Evolutionary conservation across 2,113 vertebrate genomes (phyloP).

Genomic region (Aegithalos caudatus): DNA sequence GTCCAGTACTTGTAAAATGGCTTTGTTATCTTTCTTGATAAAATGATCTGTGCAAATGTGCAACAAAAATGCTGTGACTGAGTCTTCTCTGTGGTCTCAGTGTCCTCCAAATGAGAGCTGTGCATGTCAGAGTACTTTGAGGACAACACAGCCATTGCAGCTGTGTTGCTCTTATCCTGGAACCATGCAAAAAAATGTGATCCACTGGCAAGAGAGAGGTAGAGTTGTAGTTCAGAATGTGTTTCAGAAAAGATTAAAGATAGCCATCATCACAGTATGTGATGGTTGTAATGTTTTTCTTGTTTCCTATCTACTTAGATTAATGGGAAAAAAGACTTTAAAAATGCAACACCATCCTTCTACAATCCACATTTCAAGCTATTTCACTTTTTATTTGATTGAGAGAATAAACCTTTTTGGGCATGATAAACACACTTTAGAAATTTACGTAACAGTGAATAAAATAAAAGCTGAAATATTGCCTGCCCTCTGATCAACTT

Average conservation of each 20-base stretch:
- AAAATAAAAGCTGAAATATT: not conserved
- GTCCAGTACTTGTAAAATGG: constrained; percentile 30
- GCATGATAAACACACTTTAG: not conserved
- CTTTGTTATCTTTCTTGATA: constrained; percentile 4
- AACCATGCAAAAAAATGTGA: not conserved
- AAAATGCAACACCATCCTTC: not conserved
- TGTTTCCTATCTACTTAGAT: not conserved
- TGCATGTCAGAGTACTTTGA: not conserved
- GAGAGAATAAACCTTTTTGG: not conserved
- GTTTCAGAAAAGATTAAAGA: not conserved
- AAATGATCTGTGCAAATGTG: not conserved
- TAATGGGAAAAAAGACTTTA: not conserved
- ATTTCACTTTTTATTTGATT: not conserved
- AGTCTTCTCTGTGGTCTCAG: not conserved
- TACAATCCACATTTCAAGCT: not conserved
- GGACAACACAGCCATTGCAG: not conserved
- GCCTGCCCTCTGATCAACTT: not conserved
- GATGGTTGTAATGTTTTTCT: not conserved
- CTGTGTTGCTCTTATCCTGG: not conserved
- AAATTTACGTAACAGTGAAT: not conserved
- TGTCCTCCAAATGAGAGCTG: not conserved
- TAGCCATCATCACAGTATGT: not conserved
- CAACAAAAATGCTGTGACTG: not conserved
- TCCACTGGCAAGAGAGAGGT: not conserved
- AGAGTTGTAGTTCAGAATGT: not conserved